Conservation (phyloP, 92 coral and sea anemone genomes). For the Porites cylindrica region DNA sequence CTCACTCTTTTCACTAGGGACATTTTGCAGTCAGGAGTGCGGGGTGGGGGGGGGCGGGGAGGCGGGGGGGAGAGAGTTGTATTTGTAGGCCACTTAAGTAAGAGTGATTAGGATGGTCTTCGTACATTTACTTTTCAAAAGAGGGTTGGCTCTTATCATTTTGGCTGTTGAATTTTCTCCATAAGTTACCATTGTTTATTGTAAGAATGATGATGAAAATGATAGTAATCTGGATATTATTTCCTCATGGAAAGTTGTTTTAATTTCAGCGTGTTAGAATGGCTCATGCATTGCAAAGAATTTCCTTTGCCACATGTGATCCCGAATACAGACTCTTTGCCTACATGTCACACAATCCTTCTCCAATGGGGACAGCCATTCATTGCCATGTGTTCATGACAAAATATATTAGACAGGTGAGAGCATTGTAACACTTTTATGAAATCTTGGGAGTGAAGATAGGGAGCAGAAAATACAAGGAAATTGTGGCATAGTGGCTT, state of each 20-base stretch:
- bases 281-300: slow-evolving; percentile 96
- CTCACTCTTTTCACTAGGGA: too few species aligned
- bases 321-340: slow-evolving; percentile 92
- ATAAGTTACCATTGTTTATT: too few species aligned
- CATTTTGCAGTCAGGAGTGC: too few species aligned
- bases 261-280: slow-evolving; percentile 83
- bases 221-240: not conserved
- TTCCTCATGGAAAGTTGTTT: not conserved
- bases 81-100: too few species aligned
- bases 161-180: not conserved
- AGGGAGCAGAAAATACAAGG: not conserved
- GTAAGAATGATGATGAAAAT: too few species aligned
- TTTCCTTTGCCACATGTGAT: slow-evolving; percentile 96
- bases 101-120: too few species aligned
- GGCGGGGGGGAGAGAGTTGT: too few species aligned
- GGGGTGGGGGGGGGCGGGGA: too few species aligned
- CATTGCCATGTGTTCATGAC: slow-evolving; percentile 80
- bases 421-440: not conserved
- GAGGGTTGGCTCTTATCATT: not conserved
- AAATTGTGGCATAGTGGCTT: too few species aligned
- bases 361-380: slow-evolving; percentile 83
- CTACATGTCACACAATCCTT: slow-evolving; percentile 91
- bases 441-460: not conserved
- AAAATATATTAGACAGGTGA: slow-evolving; percentile 64
- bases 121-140: not conserved